phyloP scores from a whole-genome alignment of 2,113 vertebrate species.

The Calypte anna region DNA sequence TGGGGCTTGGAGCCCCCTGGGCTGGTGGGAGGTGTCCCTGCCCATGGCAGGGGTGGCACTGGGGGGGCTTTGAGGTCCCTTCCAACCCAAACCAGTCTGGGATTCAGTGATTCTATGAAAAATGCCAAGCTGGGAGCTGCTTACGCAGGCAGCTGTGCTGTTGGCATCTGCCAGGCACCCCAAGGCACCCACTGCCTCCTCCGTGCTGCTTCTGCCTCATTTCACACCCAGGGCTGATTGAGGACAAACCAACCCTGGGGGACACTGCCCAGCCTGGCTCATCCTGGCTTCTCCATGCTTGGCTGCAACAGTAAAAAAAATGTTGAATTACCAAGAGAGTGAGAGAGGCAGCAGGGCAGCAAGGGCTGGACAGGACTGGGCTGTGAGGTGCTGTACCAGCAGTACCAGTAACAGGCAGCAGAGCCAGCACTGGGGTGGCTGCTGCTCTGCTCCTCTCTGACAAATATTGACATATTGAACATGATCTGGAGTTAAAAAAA shows the following conservation, averaged over 20 bases:
- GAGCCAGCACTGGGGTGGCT: not conserved
- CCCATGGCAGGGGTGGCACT: too few relatives aligned
- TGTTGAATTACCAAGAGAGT: fast-evolving
- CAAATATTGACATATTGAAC: not conserved
- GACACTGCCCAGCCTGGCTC: not conserved
- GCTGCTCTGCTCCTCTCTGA: not conserved
- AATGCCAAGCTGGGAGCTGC: not conserved
- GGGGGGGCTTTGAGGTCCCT: too few relatives aligned
- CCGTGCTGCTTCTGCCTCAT: not conserved
- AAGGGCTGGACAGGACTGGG: not conserved
- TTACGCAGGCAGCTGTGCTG: not conserved
- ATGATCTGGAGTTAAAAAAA: not conserved
- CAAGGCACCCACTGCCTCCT: not conserved
- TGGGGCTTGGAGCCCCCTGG: too few relatives aligned
- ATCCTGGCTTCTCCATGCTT: not conserved
- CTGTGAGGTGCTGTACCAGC: not conserved
- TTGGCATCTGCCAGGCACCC: not conserved
- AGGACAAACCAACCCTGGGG: not conserved
- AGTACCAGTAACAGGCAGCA: not conserved
- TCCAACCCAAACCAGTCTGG: too few relatives aligned
- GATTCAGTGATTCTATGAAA: not conserved
- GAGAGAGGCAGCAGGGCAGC: not conserved
- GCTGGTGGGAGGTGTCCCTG: too few relatives aligned
- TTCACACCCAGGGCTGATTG: not conserved
- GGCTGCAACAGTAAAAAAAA: not conserved